phyloP scores from a whole-genome alignment of 2,113 vertebrate genomes.

The Cochlearius cochlearius region DNA sequence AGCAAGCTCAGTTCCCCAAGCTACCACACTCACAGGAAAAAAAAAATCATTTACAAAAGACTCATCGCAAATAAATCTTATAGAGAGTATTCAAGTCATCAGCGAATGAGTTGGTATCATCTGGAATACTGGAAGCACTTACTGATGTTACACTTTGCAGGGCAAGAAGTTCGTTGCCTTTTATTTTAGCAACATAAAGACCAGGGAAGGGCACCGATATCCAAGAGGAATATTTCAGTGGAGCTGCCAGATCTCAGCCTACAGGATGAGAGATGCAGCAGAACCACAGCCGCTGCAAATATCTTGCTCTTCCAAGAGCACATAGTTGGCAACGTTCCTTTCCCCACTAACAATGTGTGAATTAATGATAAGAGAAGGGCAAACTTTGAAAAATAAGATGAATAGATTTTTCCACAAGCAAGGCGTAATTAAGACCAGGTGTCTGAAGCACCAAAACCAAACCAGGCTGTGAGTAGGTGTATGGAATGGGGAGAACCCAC shows the following conservation, averaged over 20 bases:
- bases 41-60: not conserved
- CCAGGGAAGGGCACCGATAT: not conserved
- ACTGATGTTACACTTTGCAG: not conserved
- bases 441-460: not conserved
- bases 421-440: not conserved
- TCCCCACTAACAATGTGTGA: slow-evolving; percentile 56
- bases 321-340: slow-evolving; percentile 62
- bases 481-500: not conserved
- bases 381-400: slow-evolving; percentile 34
- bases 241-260: slow-evolving; percentile 37
- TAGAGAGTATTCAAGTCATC: not conserved
- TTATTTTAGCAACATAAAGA: slow-evolving; percentile 1
- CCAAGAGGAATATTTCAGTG: not conserved
- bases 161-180: not conserved
- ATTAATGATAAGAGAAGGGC: slow-evolving; percentile 57
- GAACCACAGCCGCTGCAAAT: slow-evolving; percentile 46
- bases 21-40: not conserved
- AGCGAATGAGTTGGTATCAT: not conserved
- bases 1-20: not conserved
- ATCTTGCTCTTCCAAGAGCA: slow-evolving; percentile 56
- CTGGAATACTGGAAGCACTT: not conserved
- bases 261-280: slow-evolving; percentile 14
- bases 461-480: not conserved
- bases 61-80: not conserved
- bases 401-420: slow-evolving; percentile 54